phyloP scores from a whole-genome alignment of 2,888 invertebrate species.

The Diabrotica balteata region DNA sequence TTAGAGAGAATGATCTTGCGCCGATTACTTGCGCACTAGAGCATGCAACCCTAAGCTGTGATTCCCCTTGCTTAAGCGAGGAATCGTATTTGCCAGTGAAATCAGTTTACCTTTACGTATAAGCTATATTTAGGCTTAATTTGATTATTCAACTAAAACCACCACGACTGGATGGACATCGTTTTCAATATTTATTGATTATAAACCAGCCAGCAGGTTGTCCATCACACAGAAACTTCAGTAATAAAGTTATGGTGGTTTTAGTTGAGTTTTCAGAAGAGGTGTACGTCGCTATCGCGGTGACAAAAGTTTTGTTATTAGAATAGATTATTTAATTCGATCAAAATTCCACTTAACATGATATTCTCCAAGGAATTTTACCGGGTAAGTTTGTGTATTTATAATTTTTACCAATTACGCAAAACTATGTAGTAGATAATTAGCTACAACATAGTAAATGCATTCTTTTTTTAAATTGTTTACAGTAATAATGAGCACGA shows the following conservation, averaged over 20 bases:
- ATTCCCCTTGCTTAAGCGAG: no score
- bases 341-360: neutral
- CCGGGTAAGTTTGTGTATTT: constrained; percentile 6
- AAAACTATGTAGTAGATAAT: no score
- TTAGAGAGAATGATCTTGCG: no score
- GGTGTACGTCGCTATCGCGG: constrained; percentile 1
- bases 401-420: no score
- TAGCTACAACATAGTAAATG: no score
- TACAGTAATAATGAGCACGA: neutral
- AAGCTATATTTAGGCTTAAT: constrained; percentile 22
- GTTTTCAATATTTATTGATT: constrained; percentile 20
- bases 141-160: constrained; percentile 24
- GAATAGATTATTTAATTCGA: neutral
- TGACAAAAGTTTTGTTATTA: neutral
- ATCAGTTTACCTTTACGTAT: no score
- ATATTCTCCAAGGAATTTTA: constrained; percentile 24
- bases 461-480: neutral
- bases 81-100: no score
- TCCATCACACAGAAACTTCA: constrained; percentile 11
- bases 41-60: neutral
- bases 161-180: constrained; percentile 12
- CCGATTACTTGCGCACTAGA: neutral
- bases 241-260: constrained; percentile 4
- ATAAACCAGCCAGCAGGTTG: constrained; percentile 14
- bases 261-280: constrained; percentile 9